Conservation (phyloP, 2,113 vertebrate genomes). For the Ivindomyrus marchei region DNA sequence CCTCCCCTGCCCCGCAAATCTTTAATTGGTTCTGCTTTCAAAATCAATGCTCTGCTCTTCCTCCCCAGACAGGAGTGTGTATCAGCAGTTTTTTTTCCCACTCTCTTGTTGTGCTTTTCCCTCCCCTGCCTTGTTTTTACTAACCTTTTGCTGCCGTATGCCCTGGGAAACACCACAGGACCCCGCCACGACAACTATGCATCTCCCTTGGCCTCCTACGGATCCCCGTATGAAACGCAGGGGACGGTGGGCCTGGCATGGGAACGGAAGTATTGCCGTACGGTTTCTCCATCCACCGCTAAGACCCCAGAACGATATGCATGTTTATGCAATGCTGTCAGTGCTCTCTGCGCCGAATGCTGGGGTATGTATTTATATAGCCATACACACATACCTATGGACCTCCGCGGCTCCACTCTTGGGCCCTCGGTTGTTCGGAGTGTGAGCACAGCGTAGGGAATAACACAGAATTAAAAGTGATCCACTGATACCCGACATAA, state of each 20-base stretch:
- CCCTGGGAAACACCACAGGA: slow-evolving; percentile 45
- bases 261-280: background rate
- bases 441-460: slow-evolving; percentile 39
- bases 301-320: slow-evolving; percentile 11
- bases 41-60: slow-evolving; percentile 65
- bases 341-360: background rate
- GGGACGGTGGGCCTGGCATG: background rate
- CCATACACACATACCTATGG: slow-evolving; percentile 29
- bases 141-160: slow-evolving; percentile 44
- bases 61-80: slow-evolving; percentile 49
- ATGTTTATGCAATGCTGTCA: background rate
- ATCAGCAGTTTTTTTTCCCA: slow-evolving; percentile 53
- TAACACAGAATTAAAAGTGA: slow-evolving; percentile 34
- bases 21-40: slow-evolving; percentile 65
- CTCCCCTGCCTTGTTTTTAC: slow-evolving; percentile 33
- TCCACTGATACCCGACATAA: slow-evolving; percentile 15
- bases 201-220: slow-evolving; percentile 5
- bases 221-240: background rate
- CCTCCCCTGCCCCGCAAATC: slow-evolving; percentile 56
- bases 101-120: slow-evolving; percentile 31
- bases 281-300: background rate
- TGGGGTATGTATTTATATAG: slow-evolving; percentile 39
- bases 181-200: slow-evolving; percentile 16
- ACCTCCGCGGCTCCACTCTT: slow-evolving; percentile 21
- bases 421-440: slow-evolving; percentile 37